Conservation (phyloP, 2,797 vertebrate species). For the Mastacembelus armatus region DNA sequence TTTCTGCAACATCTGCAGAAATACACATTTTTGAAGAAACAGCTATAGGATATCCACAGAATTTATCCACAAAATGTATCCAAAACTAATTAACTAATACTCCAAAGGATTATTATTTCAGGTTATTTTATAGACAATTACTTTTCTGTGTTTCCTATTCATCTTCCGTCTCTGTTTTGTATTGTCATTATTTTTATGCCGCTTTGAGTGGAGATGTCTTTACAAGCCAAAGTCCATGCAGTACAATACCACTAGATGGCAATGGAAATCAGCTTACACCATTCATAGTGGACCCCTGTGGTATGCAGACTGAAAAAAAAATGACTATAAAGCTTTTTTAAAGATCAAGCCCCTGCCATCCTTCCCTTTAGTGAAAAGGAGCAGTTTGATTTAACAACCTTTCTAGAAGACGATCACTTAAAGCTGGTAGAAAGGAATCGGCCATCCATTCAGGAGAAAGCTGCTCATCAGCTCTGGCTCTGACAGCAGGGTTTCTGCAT, state of each 20-base stretch:
- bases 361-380: background rate
- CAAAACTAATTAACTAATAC: background rate
- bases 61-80: too few relatives aligned
- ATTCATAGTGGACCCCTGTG: background rate
- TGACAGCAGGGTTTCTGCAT: constrained; percentile 2
- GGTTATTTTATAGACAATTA: too few relatives aligned
- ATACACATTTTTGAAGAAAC: too few relatives aligned
- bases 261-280: constrained; percentile 29
- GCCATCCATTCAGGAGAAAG: constrained; percentile 1
- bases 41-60: too few relatives aligned
- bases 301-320: background rate
- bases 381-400: constrained; percentile 14
- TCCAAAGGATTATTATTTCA: too few relatives aligned
- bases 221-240: background rate
- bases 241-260: constrained; percentile 77
- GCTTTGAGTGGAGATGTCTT: background rate
- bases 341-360: background rate
- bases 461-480: background rate
- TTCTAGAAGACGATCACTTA: constrained; percentile 16
- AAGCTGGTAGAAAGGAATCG: constrained; percentile 2
- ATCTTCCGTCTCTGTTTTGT: background rate
- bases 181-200: background rate
- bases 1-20: too few relatives aligned
- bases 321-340: constrained; percentile 2
- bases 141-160: background rate